A percentile compares a stretch with the other conserved stretches of the same genome.
Evolutionary conservation across 2,113 vertebrate species (phyloP).

Genomic region (Parus major): DNA sequence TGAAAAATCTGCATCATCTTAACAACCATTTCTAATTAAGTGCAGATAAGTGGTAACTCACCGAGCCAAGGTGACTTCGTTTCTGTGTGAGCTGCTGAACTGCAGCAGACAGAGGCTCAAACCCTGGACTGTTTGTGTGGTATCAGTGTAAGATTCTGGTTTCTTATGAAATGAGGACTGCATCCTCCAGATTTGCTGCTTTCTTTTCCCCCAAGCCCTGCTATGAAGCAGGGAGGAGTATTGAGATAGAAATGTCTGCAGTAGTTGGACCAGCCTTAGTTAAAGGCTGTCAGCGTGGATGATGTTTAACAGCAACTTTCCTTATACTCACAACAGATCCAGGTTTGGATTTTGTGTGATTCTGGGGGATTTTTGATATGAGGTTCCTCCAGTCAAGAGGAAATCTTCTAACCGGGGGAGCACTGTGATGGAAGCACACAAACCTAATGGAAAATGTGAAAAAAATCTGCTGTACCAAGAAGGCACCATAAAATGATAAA

Average conservation of each 20-base stretch:
- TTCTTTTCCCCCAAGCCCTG: neutral
- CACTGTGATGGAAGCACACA: neutral
- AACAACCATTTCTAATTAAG: neutral
- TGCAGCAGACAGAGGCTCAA: neutral
- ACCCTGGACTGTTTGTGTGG: neutral
- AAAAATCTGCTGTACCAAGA: neutral
- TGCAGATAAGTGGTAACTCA: neutral
- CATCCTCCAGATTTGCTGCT: neutral
- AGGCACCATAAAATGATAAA: constrained; percentile 39
- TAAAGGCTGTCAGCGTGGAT: neutral
- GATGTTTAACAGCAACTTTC: neutral
- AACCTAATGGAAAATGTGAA: neutral
- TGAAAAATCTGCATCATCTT: neutral
- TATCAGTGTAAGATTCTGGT: neutral
- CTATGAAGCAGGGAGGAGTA: neutral
- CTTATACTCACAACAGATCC: neutral
- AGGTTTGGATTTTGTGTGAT: neutral
- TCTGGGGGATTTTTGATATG: neutral
- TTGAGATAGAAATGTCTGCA: neutral
- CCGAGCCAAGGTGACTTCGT: neutral
- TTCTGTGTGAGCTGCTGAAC: neutral
- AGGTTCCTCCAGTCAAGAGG: neutral
- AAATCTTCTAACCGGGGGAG: neutral
- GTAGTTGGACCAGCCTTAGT: neutral
- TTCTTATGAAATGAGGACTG: neutral